Evolutionary conservation across 2,113 vertebrate species (phyloP).

Genomic region (Cynoglossus semilaevis): DNA sequence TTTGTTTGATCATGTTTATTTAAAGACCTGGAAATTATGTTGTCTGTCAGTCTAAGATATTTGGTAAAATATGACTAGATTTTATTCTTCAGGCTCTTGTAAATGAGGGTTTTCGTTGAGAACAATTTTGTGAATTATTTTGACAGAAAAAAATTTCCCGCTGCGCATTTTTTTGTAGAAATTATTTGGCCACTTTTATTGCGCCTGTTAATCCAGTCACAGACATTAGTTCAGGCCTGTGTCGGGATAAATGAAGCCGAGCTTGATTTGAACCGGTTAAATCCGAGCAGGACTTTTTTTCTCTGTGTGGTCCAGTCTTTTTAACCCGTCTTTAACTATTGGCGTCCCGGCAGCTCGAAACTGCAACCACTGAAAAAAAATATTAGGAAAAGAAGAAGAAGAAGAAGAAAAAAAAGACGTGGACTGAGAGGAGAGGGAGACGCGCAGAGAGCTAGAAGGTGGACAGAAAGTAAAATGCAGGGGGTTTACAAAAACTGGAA

Average conservation of each 20-base stretch:
- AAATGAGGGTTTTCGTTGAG: conserved; percentile 54
- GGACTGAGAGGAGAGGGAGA: no score
- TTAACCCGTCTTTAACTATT: background rate
- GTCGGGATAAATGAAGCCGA: conserved; percentile 16
- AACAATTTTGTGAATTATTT: conserved; percentile 41
- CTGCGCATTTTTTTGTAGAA: conserved; percentile 20
- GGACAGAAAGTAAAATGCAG: no score
- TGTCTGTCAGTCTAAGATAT: no score
- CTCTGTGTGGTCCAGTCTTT: conserved; percentile 45
- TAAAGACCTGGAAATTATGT: no score
- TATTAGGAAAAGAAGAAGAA: background rate
- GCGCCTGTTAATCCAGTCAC: conserved; percentile 42
- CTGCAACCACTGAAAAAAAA: background rate
- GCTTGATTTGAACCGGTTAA: conserved; percentile 23
- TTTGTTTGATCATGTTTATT: no score
- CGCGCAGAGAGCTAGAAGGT: no score
- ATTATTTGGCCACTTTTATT: conserved; percentile 35
- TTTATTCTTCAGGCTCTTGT: background rate
- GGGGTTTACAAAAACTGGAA: no score
- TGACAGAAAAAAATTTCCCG: conserved; percentile 18
- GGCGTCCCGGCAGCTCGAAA: background rate
- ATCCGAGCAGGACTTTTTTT: conserved; percentile 17
- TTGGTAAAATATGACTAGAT: no score
- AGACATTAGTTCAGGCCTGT: conserved; percentile 43
- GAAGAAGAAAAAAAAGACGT: no score